These are phyloP conservation scores for Thyatira batis DNA, from an alignment of 2,888 invertebrate genomes.

Conservation along the genomic window DNA sequence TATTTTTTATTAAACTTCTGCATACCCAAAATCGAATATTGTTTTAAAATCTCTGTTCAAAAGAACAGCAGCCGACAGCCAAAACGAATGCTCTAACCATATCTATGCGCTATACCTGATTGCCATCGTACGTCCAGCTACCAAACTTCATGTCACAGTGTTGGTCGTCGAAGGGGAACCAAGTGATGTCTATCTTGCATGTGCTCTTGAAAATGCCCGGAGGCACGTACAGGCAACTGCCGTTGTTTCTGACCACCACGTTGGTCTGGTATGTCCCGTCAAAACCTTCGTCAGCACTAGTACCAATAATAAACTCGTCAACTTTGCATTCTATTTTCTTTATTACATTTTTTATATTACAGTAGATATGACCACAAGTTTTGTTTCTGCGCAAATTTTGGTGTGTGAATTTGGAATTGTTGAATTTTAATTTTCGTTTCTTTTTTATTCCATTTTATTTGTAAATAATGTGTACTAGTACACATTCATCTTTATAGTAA, in stretches of 20 bases:
- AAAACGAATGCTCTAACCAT: background rate
- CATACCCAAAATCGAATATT: background rate
- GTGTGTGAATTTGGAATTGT: too few relatives aligned
- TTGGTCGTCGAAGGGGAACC: slow-evolving; percentile 99
- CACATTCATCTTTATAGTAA: too few relatives aligned
- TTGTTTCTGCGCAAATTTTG: background rate
- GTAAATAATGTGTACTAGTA: too few relatives aligned
- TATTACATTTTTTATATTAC: background rate
- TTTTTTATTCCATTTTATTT: too few relatives aligned
- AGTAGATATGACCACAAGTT: slow-evolving; percentile 2
- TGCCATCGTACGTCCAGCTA: slow-evolving; percentile 99
- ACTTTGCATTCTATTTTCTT: background rate
- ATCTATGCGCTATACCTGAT: slow-evolving; percentile 86
- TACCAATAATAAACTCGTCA: slow-evolving; percentile 50
- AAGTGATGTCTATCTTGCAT: slow-evolving; percentile 99
- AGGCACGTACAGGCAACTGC: slow-evolving; percentile 99
- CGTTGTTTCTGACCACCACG: slow-evolving; percentile 99
- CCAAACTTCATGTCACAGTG: slow-evolving; percentile 99
- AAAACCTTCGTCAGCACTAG: slow-evolving; percentile 99
- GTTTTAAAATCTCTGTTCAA: background rate
- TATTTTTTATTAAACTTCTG: background rate
- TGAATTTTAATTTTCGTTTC: too few relatives aligned
- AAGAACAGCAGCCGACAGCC: background rate
- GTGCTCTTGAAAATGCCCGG: slow-evolving; percentile 99
- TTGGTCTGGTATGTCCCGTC: slow-evolving; percentile 99